These are phyloP conservation scores for Phymanthus crucifer DNA, from an alignment of 92 coral and sea anemone genomes.

Conservation along the genomic window DNA sequence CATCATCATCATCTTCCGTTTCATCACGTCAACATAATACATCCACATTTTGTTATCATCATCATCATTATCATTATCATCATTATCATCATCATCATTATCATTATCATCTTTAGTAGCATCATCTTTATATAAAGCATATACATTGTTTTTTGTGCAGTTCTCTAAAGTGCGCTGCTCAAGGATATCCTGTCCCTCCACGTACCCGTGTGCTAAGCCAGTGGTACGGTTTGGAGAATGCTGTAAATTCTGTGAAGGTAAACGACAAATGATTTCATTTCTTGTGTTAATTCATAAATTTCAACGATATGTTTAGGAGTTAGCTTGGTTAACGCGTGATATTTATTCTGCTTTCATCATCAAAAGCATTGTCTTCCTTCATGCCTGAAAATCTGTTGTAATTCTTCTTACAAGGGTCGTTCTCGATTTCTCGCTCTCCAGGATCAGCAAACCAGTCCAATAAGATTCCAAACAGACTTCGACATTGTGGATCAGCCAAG, in stretches of 20 bases:
- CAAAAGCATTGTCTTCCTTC: too few species aligned
- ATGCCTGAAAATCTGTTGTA: too few species aligned
- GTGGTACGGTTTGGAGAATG: neutral
- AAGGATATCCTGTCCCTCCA: neutral
- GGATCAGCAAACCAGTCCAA: neutral
- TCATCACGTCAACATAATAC: neutral
- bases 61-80: neutral
- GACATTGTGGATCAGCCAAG: neutral
- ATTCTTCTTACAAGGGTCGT: neutral
- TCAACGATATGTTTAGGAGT: too few species aligned
- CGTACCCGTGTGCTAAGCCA: neutral
- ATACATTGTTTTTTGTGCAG: neutral
- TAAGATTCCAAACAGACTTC: neutral
- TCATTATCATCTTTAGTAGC: neutral
- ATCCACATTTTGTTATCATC: neutral
- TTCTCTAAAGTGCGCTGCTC: neutral
- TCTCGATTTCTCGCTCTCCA: neutral
- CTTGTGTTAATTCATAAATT: neutral
- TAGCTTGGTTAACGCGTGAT: too few species aligned
- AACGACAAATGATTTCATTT: neutral
- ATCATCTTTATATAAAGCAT: neutral
- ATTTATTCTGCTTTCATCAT: too few species aligned
- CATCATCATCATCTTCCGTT: neutral
- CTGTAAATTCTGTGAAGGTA: conserved; percentile 13
- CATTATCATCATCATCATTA: neutral